Base-by-base conservation (phyloP, 2,888 invertebrate genomes). In the Thera britannica region DNA sequence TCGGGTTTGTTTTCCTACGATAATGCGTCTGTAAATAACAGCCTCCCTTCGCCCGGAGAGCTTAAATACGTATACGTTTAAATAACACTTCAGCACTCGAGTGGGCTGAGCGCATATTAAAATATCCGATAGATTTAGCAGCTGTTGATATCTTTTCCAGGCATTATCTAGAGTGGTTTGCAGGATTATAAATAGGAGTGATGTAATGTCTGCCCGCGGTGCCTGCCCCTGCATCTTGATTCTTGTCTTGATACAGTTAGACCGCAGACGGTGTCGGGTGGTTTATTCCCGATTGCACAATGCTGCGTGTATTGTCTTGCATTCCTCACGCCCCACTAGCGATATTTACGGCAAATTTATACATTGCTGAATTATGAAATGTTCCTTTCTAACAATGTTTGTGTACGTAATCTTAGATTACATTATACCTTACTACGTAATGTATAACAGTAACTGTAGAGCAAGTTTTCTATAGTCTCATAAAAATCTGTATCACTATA, bases 11-110 rank as follows among this genome's bases (percentile, higher is more conserved):
- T 90, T 88, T 86, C 80, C 79, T 83, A 83, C 82, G 82, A 86
- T 90, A 89, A 89, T 88, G 89, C 79, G 80, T 87, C 80, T 84
- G 89, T 88, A 89, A 90, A 90, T 86, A 90, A 78, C 81, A 77
- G 73, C 81, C 77, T 75, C 79, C 83, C 82, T 78, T 80, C 84
- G 77, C 77, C 77, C 73, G 75, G 75, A 73, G 72, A 77, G 82
- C 83, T 82, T 86, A 86, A 87, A 86, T 86, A 79, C 80, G 79
- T 84, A 83, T 83, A 84, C 81, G 77, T 85, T 83, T 86, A 87
- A 89, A 89, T 89, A 89, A 86, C 86, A 83, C 85, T 86, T 83
- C 79, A 82, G 68, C 75, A 75, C 77, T 78, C 72, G 79, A 85
- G 80, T 80, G 77, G 75, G 77, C 75, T 73, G 72, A 77, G 77